A percentile compares a stretch with the other conserved stretches of the same genome.
Conservation (phyloP, 2,888 invertebrate genomes). For the Parasteatoda lunata region DNA sequence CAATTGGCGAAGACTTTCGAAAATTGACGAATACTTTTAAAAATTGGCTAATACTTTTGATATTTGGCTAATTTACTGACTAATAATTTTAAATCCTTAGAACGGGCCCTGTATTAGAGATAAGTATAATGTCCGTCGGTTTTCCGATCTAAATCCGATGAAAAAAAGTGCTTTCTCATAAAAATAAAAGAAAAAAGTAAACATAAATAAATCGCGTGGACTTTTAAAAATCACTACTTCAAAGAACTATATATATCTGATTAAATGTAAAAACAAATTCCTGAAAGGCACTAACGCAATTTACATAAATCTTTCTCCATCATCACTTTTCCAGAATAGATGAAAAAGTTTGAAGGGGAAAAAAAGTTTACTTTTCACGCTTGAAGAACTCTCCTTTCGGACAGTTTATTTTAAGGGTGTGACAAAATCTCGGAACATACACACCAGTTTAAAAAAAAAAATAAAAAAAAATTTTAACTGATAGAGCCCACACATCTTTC, state of each 20-base stretch:
- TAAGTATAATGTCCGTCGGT: no score
- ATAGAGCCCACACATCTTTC: constrained; percentile 51
- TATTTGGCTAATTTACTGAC: no score
- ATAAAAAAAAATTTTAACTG: constrained; percentile 22
- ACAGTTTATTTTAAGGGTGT: constrained; percentile 55
- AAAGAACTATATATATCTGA: neutral
- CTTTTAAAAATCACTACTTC: neutral
- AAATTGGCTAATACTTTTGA: no score
- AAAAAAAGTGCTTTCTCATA: no score
- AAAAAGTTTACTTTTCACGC: neutral
- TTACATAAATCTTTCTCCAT: neutral
- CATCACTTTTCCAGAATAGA: neutral
- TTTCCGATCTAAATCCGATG: no score
- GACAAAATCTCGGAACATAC: constrained; percentile 27
- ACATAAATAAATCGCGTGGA: no score
- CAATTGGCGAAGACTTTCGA: no score
- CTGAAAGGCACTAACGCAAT: neutral
- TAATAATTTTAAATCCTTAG: no score
- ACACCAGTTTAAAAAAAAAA: constrained; percentile 28
- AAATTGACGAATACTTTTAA: no score
- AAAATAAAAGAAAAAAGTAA: no score
- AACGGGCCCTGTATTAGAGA: no score
- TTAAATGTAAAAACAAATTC: neutral
- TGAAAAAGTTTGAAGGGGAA: neutral
- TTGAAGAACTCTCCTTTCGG: neutral